These are phyloP conservation scores for Tenthredo amoena DNA, from an alignment of 2,888 invertebrate genomes.

Conservation along the genomic window DNA sequence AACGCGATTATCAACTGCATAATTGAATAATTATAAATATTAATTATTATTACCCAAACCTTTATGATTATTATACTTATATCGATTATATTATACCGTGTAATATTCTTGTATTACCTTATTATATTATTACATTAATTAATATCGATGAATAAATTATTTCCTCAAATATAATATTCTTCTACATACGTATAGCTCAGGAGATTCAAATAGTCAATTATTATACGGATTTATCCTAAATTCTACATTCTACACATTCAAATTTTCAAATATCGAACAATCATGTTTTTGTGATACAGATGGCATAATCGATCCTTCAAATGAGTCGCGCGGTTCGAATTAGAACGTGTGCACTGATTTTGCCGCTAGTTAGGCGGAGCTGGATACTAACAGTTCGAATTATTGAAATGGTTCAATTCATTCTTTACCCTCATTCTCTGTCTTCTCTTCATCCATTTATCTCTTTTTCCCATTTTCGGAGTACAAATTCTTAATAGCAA, in stretches of 20 bases:
- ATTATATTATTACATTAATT: slow-evolving; percentile 1
- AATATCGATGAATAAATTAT: slow-evolving; percentile 2
- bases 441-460: background rate
- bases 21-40: too few species aligned
- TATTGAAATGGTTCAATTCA: too few species aligned
- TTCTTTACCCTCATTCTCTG: background rate
- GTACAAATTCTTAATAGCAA: too few species aligned
- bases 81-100: background rate
- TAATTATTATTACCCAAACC: background rate
- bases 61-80: background rate
- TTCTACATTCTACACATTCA: background rate
- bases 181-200: background rate
- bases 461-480: too few species aligned
- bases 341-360: background rate
- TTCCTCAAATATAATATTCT: background rate
- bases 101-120: background rate
- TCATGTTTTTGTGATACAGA: background rate
- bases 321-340: background rate
- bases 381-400: background rate
- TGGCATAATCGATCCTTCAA: background rate
- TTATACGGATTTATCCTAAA: too few species aligned
- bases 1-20: too few species aligned
- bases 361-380: background rate
- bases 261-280: background rate
- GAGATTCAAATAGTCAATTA: background rate